Conservation (phyloP, 2,113 vertebrate species). For the Bambusicola thoracicus region DNA sequence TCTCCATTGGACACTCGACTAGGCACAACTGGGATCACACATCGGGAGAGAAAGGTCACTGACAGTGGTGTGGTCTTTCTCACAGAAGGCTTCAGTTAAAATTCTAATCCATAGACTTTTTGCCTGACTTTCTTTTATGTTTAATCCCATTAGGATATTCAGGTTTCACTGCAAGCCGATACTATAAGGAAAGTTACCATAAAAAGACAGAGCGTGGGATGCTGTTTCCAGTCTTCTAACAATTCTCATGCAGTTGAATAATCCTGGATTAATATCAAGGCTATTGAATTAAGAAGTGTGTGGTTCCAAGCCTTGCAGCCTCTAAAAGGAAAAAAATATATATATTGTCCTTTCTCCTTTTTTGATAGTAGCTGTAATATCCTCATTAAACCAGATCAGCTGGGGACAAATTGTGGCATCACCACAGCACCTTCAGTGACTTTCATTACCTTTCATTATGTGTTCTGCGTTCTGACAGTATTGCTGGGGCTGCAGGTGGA, state of each 20-base stretch:
- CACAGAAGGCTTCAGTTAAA: constrained; percentile 62
- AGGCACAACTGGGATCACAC: constrained; percentile 39
- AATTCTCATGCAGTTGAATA: constrained; percentile 69
- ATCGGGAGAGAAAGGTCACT: constrained; percentile 49
- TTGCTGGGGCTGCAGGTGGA: neutral
- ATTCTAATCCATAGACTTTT: constrained; percentile 54
- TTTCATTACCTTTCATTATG: neutral
- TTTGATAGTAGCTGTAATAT: neutral
- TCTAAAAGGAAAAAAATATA: constrained; percentile 15
- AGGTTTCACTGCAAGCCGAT: constrained; percentile 79
- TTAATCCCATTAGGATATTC: constrained; percentile 75
- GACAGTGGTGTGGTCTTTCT: constrained; percentile 66
- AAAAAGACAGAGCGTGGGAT: constrained; percentile 41
- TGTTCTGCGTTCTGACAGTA: neutral
- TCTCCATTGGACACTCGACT: constrained; percentile 60
- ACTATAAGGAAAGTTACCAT: constrained; percentile 65
- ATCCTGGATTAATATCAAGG: constrained; percentile 72
- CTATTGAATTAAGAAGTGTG: constrained; percentile 54
- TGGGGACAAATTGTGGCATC: neutral
- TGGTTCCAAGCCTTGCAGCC: constrained; percentile 12
- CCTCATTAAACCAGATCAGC: constrained; percentile 20
- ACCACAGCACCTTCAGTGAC: neutral
- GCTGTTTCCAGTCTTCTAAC: constrained; percentile 58
- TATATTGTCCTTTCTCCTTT: neutral
- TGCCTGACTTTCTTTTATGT: constrained; percentile 70